Percentiles rank a stretch among this genome's conserved stretches.
Conservation (phyloP, 2,797 vertebrate genomes). For the Columba guinea region DNA sequence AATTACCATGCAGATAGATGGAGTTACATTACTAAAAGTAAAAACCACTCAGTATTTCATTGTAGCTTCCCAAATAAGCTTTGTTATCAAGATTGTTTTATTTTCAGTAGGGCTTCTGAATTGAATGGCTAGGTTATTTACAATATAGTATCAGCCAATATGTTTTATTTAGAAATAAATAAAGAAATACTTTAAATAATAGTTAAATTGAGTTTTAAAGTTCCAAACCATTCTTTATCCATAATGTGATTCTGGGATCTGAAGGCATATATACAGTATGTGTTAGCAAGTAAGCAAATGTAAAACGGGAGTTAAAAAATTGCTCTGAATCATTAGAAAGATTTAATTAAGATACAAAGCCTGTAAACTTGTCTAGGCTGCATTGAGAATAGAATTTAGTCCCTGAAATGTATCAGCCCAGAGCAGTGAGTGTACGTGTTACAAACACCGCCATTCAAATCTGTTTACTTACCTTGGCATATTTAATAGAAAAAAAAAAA, state of each 20-base stretch:
- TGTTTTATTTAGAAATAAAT: conserved; percentile 43
- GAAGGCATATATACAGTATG: not conserved
- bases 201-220: conserved; percentile 63
- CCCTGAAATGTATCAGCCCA: not conserved
- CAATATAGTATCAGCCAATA: conserved; percentile 43
- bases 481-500: not conserved
- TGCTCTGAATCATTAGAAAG: conserved; percentile 61
- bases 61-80: conserved; percentile 66
- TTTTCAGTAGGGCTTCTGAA: conserved; percentile 16
- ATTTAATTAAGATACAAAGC: conserved; percentile 63
- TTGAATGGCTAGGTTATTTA: conserved; percentile 51
- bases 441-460: not conserved
- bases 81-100: conserved; percentile 66
- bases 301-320: conserved; percentile 55
- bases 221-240: conserved; percentile 42
- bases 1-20: conserved; percentile 71
- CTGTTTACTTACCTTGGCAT: not conserved
- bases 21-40: conserved; percentile 68
- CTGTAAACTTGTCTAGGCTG: not conserved
- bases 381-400: not conserved
- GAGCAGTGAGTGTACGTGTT: not conserved
- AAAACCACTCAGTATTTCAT: conserved; percentile 53
- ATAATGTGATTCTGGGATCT: conserved; percentile 48
- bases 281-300: conserved; percentile 9
- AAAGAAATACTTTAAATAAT: conserved; percentile 58